Evolutionary conservation across 2,113 vertebrate species (phyloP).

Genomic region (Megaptera novaeangliae): DNA sequence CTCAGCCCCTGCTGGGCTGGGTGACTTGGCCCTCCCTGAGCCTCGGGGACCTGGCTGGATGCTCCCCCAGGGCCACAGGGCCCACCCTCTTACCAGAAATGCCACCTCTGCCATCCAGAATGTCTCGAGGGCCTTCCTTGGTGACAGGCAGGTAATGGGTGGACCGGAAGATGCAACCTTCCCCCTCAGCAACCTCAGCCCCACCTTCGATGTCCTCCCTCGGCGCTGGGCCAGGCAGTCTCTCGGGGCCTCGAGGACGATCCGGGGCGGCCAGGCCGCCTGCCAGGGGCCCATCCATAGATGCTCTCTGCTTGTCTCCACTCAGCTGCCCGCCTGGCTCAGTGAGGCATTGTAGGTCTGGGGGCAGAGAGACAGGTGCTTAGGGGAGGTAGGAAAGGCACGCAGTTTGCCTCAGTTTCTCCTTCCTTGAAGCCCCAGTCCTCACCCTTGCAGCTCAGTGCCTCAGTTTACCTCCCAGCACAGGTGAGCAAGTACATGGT

Average conservation of each 20-base stretch:
- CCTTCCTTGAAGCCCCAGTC: background rate
- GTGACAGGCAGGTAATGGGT: conserved; percentile 62
- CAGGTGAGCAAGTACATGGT: background rate
- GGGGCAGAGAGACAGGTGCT: conserved; percentile 32
- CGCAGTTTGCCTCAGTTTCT: background rate
- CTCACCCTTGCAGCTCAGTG: background rate
- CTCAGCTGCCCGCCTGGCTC: conserved; percentile 26
- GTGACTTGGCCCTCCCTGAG: background rate
- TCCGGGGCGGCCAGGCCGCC: conserved; percentile 55
- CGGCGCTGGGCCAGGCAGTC: conserved; percentile 56
- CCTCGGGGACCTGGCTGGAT: background rate
- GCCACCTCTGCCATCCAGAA: conserved; percentile 70
- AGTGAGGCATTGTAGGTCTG: conserved; percentile 53
- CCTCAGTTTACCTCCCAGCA: conserved; percentile 28
- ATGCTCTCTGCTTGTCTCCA: background rate
- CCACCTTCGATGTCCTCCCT: conserved; percentile 65
- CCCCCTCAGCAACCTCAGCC: conserved; percentile 58
- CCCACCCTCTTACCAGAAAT: conserved; percentile 69
- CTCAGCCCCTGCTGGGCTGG: background rate
- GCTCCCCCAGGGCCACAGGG: background rate
- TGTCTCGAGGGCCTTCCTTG: conserved; percentile 63
- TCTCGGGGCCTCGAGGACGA: conserved; percentile 58
- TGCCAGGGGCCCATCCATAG: conserved; percentile 66
- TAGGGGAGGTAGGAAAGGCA: conserved; percentile 1
- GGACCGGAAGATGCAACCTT: conserved; percentile 63